Conservation (phyloP, 35 echinoderm and acorn worm genomes). For the Apostichopus parvimensis region DNA sequence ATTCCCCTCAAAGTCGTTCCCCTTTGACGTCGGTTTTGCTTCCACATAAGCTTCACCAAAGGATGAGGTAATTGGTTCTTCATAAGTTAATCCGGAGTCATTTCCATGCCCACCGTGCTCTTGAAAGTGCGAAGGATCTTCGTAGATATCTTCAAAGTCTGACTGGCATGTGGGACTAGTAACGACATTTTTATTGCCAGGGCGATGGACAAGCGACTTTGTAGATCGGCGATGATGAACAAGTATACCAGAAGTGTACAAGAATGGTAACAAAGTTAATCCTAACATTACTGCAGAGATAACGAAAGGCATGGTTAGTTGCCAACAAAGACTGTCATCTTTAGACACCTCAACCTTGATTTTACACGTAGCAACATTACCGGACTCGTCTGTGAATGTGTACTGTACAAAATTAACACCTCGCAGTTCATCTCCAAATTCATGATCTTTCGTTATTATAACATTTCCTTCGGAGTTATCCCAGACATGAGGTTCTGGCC, state of each 20-base stretch:
- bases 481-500: background rate
- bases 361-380: background rate
- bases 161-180: no score
- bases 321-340: background rate
- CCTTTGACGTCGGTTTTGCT: no score
- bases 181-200: no score
- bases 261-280: background rate
- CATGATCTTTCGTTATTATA: background rate
- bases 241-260: background rate
- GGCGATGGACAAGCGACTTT: background rate
- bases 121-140: background rate
- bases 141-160: background rate
- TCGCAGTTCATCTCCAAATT: background rate
- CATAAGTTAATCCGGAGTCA: no score
- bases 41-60: no score
- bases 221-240: background rate
- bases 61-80: no score
- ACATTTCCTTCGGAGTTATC: constrained; percentile 22
- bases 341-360: background rate
- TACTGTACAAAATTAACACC: background rate
- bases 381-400: constrained; percentile 17
- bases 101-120: no score
- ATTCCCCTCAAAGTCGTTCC: background rate
- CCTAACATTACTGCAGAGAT: background rate
- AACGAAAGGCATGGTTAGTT: background rate